Evolutionary conservation across 2,113 vertebrate genomes (phyloP), one percentile per base, ranked within the genome.

Genomic region (Aegotheles bennettii): DNA sequence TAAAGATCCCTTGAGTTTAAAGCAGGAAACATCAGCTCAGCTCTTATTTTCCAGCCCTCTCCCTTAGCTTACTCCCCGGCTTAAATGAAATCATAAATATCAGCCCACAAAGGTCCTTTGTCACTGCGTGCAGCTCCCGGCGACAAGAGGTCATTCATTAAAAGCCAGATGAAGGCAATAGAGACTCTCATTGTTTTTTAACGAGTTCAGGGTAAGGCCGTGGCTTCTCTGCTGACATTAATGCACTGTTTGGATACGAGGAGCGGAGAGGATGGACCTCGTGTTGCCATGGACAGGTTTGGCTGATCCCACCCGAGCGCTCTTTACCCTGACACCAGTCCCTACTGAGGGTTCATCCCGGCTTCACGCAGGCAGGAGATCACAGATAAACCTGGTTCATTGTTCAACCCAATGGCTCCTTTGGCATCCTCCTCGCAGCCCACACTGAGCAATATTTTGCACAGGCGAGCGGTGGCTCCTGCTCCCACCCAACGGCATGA

Each of bases 91-190:
- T 90, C 94, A 91, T 95, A 97, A 96, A 93, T 94, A 96, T 93
- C 87, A 13, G 79, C 70, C 91, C 89, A 92, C 92, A 94, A 68
- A 94, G 77, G 59, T 94, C 91, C 87, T 97, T 95, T 96, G 95
- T 95, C 87, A 93, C 80, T 5, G 11, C 81, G 51, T 59, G 47
- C 67, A 48, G 94, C 94, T 96, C 93, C 86, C 29, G 10, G 95
- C 67, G 81, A 97, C 96, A 97, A 95, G 93, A 92, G 94, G 95
- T 96, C 95, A 85, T 96, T 95, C 89, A 94, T 93, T 94, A 93
- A 91, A 94, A 89, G 95, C 93, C 84, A 91, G 95, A 95, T 69
- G 84, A 95, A 94, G 89, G 93, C 95, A 74, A 69, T 47, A 87
- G 89, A 94, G 90, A 77, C 91, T 94, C 67, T 83, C 94, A 89